Conservation (phyloP, 2,888 invertebrate genomes). For the Thereva unica region DNA sequence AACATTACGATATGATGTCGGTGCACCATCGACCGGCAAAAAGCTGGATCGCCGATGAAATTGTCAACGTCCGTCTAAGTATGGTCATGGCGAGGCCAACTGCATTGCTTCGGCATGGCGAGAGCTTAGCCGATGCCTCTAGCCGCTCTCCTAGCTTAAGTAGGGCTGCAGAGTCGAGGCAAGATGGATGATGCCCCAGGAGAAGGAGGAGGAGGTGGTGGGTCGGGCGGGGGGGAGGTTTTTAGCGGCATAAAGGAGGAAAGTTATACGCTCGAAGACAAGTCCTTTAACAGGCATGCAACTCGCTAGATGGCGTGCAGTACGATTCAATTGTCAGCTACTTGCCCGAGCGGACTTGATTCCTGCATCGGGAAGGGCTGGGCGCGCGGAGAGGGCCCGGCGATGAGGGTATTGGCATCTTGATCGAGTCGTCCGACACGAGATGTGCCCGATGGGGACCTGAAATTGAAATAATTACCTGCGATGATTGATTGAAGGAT, state of each 20-base stretch:
- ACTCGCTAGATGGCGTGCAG: slow-evolving; percentile 28
- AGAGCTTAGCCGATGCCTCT: not conserved
- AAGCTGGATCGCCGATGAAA: slow-evolving; percentile 30
- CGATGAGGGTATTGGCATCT: slow-evolving; percentile 10
- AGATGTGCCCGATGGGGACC: not conserved
- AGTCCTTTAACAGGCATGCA: slow-evolving; percentile 14
- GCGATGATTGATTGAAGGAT: slow-evolving; percentile 35
- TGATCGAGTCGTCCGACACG: slow-evolving; percentile 10
- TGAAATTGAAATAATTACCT: slow-evolving; percentile 27
- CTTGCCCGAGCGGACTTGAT: slow-evolving; percentile 3
- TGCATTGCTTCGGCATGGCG: slow-evolving; percentile 13
- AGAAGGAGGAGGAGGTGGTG: not conserved
- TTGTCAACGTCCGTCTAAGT: slow-evolving; percentile 35
- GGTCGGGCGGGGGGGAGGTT: not conserved
- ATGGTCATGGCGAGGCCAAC: slow-evolving; percentile 29
- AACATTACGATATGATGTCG: slow-evolving; percentile 36
- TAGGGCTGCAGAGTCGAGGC: too few species aligned
- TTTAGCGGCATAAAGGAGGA: not conserved
- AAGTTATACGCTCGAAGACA: slow-evolving; percentile 26
- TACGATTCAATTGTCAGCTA: slow-evolving; percentile 36
- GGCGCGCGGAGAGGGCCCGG: not conserved
- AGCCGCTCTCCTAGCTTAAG: too few species aligned
- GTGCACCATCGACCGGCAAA: slow-evolving; percentile 25
- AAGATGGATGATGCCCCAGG: not conserved
- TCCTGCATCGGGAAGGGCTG: not conserved